A percentile compares a stretch with the other conserved stretches of the same genome.
phyloP scores from a whole-genome alignment of 1,140 invertebrate genomes.

The Archegozetes longisetosus region DNA sequence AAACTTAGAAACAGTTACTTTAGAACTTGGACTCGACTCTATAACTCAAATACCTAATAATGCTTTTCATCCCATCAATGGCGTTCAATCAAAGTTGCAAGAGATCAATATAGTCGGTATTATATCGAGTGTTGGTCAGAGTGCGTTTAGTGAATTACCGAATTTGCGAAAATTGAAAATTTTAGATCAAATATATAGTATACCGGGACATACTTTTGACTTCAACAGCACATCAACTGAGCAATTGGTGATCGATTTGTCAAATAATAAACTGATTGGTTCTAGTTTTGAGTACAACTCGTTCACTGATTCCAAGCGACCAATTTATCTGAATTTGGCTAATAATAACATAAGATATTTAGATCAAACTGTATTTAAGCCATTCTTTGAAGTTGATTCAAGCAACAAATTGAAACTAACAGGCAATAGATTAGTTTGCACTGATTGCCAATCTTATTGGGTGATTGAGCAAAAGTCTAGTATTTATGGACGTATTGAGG shows the following conservation, averaged over 20 bases:
- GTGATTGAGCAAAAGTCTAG: neutral
- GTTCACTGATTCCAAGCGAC: neutral
- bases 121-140: neutral
- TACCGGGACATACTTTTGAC: neutral
- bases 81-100: neutral
- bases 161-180: neutral
- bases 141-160: neutral
- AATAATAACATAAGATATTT: neutral
- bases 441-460: neutral
- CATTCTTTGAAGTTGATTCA: slow-evolving; percentile 12
- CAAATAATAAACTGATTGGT: neutral
- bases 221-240: neutral
- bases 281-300: neutral
- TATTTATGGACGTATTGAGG: neutral
- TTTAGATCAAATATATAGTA: neutral
- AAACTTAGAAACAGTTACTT: neutral
- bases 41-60: neutral
- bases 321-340: neutral
- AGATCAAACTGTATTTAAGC: neutral
- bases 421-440: neutral
- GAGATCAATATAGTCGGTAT: neutral
- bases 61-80: neutral
- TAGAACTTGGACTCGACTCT: neutral
- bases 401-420: neutral
- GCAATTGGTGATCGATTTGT: neutral